These are phyloP conservation scores for Pseudomugil tenellus DNA, from an alignment of 2,797 vertebrate species.

Conservation along the genomic window DNA sequence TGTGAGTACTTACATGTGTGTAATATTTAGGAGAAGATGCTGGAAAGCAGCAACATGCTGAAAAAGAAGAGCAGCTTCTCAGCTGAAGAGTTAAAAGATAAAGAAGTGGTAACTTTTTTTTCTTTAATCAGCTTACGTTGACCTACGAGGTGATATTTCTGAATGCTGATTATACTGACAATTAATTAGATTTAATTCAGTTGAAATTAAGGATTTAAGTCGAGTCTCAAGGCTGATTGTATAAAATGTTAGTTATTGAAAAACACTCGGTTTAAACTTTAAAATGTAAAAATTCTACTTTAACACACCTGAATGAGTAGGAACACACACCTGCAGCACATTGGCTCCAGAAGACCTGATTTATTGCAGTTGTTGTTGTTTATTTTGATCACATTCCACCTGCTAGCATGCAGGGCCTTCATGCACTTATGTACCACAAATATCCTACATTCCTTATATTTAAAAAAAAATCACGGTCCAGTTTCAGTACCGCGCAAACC, in stretches of 20 bases:
- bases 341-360: too few relatives aligned
- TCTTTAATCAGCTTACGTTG: too few relatives aligned
- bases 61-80: constrained; percentile 42
- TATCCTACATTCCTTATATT: not conserved
- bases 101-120: constrained; percentile 41
- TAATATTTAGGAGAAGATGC: constrained; percentile 43
- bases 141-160: too few relatives aligned
- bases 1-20: not conserved
- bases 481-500: not conserved
- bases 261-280: not conserved
- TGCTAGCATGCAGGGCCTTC: too few relatives aligned
- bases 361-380: not conserved
- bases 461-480: constrained; percentile 46
- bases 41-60: not conserved
- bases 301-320: too few relatives aligned
- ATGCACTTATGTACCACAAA: not conserved
- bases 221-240: too few relatives aligned
- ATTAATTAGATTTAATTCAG: too few relatives aligned
- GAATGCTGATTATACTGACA: not conserved
- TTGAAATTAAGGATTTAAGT: too few relatives aligned
- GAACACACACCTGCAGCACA: too few relatives aligned
- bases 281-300: not conserved
- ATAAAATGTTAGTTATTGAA: too few relatives aligned
- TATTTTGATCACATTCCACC: not conserved
- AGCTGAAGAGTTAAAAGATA: constrained; percentile 28